phyloP scores from a whole-genome alignment of 2,113 vertebrate species.

The Chamaea fasciata region DNA sequence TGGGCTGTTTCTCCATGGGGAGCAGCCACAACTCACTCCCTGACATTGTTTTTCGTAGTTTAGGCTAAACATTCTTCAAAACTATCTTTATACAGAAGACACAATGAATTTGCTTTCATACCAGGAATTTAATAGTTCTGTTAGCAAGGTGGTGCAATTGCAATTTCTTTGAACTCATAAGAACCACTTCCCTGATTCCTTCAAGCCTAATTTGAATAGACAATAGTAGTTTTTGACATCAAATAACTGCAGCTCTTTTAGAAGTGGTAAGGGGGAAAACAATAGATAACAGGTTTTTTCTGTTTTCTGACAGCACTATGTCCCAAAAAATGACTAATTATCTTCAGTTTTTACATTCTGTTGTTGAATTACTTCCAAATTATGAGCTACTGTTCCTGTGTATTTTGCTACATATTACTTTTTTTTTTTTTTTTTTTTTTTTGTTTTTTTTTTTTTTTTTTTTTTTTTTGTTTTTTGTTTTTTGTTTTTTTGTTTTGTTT shows the following conservation, averaged over 20 bases:
- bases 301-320: not conserved
- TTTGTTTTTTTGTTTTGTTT: too few relatives aligned
- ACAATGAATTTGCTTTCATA: not conserved
- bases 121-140: not conserved
- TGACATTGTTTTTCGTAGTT: too few relatives aligned
- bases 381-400: not conserved
- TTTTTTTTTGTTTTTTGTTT: too few relatives aligned
- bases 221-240: not conserved
- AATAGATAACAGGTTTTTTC: not conserved
- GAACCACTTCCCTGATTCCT: not conserved
- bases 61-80: not conserved
- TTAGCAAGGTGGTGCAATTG: not conserved
- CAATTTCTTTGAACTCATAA: not conserved
- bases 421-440: not conserved
- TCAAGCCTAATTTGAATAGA: not conserved
- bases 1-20: fast-evolving
- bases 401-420: not conserved
- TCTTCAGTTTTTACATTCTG: not conserved
- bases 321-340: not conserved
- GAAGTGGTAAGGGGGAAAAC: not conserved
- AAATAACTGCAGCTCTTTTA: not conserved
- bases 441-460: too few relatives aligned
- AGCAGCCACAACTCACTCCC: not conserved
- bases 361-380: not conserved
- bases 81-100: not conserved